phyloP scores from a whole-genome alignment of 1,140 invertebrate species.

The Polyergus mexicanus region DNA sequence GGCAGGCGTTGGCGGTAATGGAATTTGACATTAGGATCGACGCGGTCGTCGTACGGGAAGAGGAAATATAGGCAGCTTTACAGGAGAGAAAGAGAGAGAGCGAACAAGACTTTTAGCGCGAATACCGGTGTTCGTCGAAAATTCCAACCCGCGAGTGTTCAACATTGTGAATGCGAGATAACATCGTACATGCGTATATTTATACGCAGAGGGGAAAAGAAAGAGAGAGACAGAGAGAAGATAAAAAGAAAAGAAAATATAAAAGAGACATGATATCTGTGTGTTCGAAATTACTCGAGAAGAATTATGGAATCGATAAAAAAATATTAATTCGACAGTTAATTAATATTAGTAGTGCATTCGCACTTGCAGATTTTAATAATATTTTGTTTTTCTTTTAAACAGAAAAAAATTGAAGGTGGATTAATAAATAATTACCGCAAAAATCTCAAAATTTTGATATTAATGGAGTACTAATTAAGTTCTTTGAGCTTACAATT shows the following conservation, averaged over 20 bases:
- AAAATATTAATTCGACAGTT: too few relatives aligned
- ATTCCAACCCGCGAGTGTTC: slow-evolving; percentile 45
- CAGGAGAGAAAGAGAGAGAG: background rate
- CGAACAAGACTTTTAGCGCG: slow-evolving; percentile 44
- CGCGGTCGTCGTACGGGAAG: slow-evolving; percentile 12
- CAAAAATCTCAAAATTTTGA: slow-evolving; percentile 7
- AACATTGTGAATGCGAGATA: slow-evolving; percentile 3
- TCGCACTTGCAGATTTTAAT: background rate
- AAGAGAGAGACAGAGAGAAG: background rate
- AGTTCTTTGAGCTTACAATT: background rate
- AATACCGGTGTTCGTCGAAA: slow-evolving; percentile 34
- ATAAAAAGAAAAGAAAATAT: background rate
- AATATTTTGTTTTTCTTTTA: background rate
- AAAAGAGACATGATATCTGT: background rate
- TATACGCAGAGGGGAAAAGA: background rate
- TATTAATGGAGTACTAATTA: slow-evolving; percentile 35
- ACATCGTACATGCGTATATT: background rate
- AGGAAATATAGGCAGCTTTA: slow-evolving; percentile 5
- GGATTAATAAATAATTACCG: slow-evolving; percentile 4
- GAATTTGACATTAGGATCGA: slow-evolving; percentile 79
- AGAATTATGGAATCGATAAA: too few relatives aligned
- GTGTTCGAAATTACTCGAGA: background rate
- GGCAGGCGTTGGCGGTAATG: slow-evolving; percentile 66
- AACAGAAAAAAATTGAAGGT: background rate
- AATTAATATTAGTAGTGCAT: too few relatives aligned